Base-by-base conservation (phyloP, 2,888 invertebrate genomes). In the Ornithoptera priamus region DNA sequence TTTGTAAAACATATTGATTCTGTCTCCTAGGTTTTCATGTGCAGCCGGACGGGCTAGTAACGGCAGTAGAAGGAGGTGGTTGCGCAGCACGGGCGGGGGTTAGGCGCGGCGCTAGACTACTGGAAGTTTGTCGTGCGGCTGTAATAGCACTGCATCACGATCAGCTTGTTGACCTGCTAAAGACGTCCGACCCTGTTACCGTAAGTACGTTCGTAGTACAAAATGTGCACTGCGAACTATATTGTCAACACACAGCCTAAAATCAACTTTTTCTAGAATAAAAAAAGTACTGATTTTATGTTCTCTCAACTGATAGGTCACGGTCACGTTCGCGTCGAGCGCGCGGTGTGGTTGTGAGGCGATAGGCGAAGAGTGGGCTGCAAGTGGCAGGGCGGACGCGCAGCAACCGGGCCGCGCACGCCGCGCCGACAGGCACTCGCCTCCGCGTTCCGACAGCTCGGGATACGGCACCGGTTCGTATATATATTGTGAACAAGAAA, bases 11-110 rank as follows among this genome's bases (percentile, higher is more conserved):
- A 30, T 5, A n/a, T 36, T 46, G 39, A 18, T 24, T 39, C 30
- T 18, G 59, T 22, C 10, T 12, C 2, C 24, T 75, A 93, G 98
- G 97, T 18, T 97, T 97, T 87, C 97, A 97, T 87, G 97, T 98
- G 56, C 97, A 98, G 81, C 97, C 97, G 20, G 98, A 98, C 86
- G 99, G 99, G 4, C 95, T 99, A 36, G 97, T 99, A 46, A 98
- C 98, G 4, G 96, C 98, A 80, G 98, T 98, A n/a, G 98, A 98
- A 75, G 80, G 85, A 69, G 90, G 90, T 10, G 93, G 92, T 0
- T 84, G 86, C 93, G 96, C 96, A 46, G 95, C 95, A 89, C 94
- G 95, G 70, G 97, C 97, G 2, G 99, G 98, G n/a, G 93, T 99
- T 62, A 92, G 97, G 62, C 97, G 97, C 84, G 98, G 98, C 71